Percentiles rank a stretch among this genome's conserved stretches.
phyloP scores from a whole-genome alignment of 2,113 vertebrate species.

The Sceloporus tristichus region DNA sequence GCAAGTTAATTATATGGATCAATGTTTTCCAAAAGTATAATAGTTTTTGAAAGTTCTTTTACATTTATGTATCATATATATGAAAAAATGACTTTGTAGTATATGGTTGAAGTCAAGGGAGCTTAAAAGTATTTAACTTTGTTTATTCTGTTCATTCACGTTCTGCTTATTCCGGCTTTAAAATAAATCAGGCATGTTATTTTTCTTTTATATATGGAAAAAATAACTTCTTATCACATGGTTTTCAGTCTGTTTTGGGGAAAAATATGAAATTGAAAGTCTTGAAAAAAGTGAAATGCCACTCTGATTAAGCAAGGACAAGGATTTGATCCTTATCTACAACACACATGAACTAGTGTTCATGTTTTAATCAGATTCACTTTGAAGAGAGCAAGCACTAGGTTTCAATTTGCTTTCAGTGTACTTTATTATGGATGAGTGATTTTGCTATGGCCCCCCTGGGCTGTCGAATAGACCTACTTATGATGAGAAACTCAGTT shows the following conservation, averaged over 20 bases:
- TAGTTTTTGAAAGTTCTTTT: too few relatives aligned
- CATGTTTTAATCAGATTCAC: constrained; percentile 58
- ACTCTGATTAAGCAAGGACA: constrained; percentile 59
- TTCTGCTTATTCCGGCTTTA: neutral
- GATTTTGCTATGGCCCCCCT: constrained; percentile 29
- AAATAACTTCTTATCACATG: constrained; percentile 5
- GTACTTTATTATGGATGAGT: constrained; percentile 61
- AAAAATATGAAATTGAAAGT: constrained; percentile 19
- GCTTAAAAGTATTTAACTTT: neutral
- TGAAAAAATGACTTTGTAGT: too few relatives aligned
- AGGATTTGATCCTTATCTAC: constrained; percentile 51
- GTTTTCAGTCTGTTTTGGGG: constrained; percentile 14
- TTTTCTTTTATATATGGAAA: constrained; percentile 15
- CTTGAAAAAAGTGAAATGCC: constrained; percentile 33
- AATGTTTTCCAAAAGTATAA: neutral
- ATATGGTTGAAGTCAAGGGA: neutral
- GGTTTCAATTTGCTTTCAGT: constrained; percentile 63
- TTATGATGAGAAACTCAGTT: constrained; percentile 56
- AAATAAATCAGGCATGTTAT: neutral
- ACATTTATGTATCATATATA: too few relatives aligned
- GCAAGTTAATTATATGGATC: neutral
- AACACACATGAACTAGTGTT: constrained; percentile 48
- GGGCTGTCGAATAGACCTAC: constrained; percentile 38
- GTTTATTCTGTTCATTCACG: neutral
- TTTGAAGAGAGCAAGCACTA: constrained; percentile 58